Evolutionary conservation across 2,113 vertebrate species (phyloP), one percentile per base, ranked within the genome.

Genomic region (Calidris pygmaea): DNA sequence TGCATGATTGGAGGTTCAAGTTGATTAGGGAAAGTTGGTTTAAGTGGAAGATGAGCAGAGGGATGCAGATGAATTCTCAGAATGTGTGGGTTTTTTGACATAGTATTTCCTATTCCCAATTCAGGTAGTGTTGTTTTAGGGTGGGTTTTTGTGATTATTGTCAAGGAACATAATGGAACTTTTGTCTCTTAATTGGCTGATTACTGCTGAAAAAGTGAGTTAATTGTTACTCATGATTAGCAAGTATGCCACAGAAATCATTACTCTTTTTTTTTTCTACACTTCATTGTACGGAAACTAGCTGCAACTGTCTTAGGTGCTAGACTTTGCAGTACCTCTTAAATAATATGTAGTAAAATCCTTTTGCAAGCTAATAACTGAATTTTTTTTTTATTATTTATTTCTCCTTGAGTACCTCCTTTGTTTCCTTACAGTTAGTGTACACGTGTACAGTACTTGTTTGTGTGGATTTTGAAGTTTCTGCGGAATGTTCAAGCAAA

Each of bases 21-120:
- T 45, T 79, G 15, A 8, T 41, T 72, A 41, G 10, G 27, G 73
- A 45, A 60, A 37, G 7, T 1, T 55, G 32, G 14, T 39, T 45
- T 37, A 60, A 50, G 30, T 65, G 26, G 26, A 68, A 75, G n/a
- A 26, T 56, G 22, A 56, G 34, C 47, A 65, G 35, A 48, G 19
- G 1, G 3, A 58, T 22, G n/a, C 52, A 77, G 22, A 29, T 17
- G 12, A 37, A 8, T n/a, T 68, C 19, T 85, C 21, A 39, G 35
- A 72, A 48, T 60, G 15, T 0, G 0, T 34, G 27, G 12, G 0
- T 0, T 10, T 48, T 74, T 53, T 81, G 43, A 53, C 3, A 2
- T 11, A 17, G 10, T 50, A 50, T 70, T 92, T 78, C 5, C 26
- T 75, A 13, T 79, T 93, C 70, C 27, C 4, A 23, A 7, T 48